Evolutionary conservation across 92 coral and sea anemone species (phyloP), one percentile per base, ranked within the genome.

Genomic region (Porites divaricata): DNA sequence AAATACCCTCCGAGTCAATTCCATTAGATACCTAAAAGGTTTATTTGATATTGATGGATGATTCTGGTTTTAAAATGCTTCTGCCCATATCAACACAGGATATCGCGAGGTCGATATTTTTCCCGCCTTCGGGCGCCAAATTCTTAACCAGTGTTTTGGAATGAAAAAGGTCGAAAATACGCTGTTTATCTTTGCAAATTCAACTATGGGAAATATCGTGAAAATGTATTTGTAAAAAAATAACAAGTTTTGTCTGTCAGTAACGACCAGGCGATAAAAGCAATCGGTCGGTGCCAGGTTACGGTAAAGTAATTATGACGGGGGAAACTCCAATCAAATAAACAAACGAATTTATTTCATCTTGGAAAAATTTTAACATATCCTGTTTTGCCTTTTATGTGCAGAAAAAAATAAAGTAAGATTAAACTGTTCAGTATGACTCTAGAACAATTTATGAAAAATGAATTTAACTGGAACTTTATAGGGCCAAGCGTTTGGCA

Each of bases 301-400:
- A 7, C 28, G 75, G 53, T 68, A 53, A 68, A 80, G 35, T 49
- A 56, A 80, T 80, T 80, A 80, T 24, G 11, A 54, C 2, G 19
- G 8, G 50, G 9, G 23, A 74, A 8, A 10, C 17, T 9, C 12
- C 48, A 15, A 19, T 70, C n/a, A 54, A 41, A 52, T 16, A 25
- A 2, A 21, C 21, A 8, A 49, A 10, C 6, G 8, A 72, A 52
- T 20, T 72, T 25, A 8, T 2, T 17, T 72, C 50, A 25, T 49
- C 59, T 19, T 50, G 9, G 0, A 21, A 35, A 19, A 15, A 61
- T 4, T 61, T 15, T 16, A 61, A 7, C 21, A 61, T 19, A 61
- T 61, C 65, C 59, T 54, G 14, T 54, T 54, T 54, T 54, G 12
- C 45, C 45, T 35, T 35, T 6, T 35, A 35, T 35, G 7, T 35